A percentile compares a stretch with the other conserved stretches of the same genome.
phyloP scores from a whole-genome alignment of 2,113 vertebrate genomes.

The Dromiciops gliroides region DNA sequence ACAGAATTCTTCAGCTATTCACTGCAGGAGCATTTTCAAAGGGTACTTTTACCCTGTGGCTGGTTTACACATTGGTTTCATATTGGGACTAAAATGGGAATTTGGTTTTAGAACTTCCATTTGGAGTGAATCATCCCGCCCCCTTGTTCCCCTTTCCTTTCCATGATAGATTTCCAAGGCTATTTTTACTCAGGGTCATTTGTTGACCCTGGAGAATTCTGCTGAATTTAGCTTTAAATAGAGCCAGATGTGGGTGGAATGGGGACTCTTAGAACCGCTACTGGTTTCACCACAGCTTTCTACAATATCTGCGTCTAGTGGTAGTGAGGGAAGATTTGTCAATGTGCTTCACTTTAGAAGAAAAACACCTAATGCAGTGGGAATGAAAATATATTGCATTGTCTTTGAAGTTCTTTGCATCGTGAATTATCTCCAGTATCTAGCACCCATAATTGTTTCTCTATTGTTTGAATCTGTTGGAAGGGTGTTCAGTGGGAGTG shows the following conservation, averaged over 20 bases:
- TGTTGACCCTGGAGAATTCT: conserved; percentile 77
- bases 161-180: conserved; percentile 74
- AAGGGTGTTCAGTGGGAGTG: background rate
- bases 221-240: conserved; percentile 77
- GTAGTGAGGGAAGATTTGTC: conserved; percentile 29
- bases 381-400: background rate
- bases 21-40: conserved; percentile 67
- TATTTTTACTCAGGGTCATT: conserved; percentile 81
- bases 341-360: conserved; percentile 29
- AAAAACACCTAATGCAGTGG: conserved; percentile 2
- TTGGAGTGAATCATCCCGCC: conserved; percentile 77
- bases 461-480: background rate
- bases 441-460: background rate
- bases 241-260: conserved; percentile 72
- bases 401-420: background rate
- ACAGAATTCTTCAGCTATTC: conserved; percentile 73
- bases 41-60: conserved; percentile 72
- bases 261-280: conserved; percentile 47
- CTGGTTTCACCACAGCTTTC: conserved; percentile 42
- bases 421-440: background rate
- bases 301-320: conserved; percentile 1
- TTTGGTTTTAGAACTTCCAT: conserved; percentile 75
- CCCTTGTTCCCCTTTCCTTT: conserved; percentile 73
- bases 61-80: conserved; percentile 77
- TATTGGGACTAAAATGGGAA: conserved; percentile 77